A percentile compares a stretch with the other conserved stretches of the same genome.
Evolutionary conservation across 2,797 vertebrate species (phyloP).

Genomic region (Poliocrania exsul): DNA sequence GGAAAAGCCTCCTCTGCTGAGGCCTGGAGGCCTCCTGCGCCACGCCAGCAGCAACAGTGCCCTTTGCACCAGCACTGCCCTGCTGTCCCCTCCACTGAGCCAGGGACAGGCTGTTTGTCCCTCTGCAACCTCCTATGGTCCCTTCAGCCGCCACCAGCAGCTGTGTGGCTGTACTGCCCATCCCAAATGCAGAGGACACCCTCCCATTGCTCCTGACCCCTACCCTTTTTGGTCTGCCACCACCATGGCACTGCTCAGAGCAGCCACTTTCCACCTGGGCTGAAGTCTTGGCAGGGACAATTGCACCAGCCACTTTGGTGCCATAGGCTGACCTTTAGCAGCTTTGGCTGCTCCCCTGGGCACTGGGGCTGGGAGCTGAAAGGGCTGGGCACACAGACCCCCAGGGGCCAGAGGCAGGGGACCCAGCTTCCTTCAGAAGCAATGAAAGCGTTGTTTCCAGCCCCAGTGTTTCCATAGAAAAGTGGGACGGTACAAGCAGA

Average conservation of each 20-base stretch:
- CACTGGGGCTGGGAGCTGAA: neutral
- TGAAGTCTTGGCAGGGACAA: neutral
- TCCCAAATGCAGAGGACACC: neutral
- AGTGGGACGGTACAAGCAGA: neutral
- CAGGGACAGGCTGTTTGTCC: neutral
- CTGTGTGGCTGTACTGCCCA: rapidly evolving
- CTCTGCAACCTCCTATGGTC: neutral
- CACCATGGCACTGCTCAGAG: neutral
- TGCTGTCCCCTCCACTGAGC: neutral
- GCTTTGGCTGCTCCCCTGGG: neutral
- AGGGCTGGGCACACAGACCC: neutral
- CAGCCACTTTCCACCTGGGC: neutral
- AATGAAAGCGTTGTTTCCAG: neutral
- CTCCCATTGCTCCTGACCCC: rapidly evolving
- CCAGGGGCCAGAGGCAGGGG: rapidly evolving
- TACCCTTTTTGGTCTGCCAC: neutral
- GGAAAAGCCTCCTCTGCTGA: neutral
- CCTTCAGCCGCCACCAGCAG: rapidly evolving
- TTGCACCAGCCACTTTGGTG: neutral
- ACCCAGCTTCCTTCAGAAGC: neutral
- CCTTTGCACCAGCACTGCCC: neutral
- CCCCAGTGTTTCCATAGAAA: neutral
- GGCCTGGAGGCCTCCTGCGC: neutral
- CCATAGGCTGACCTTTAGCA: neutral
- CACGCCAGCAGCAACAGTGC: neutral